These are phyloP conservation scores for Sebastiscus tertius DNA, from an alignment of 2,797 vertebrate species.

Conservation along the genomic window DNA sequence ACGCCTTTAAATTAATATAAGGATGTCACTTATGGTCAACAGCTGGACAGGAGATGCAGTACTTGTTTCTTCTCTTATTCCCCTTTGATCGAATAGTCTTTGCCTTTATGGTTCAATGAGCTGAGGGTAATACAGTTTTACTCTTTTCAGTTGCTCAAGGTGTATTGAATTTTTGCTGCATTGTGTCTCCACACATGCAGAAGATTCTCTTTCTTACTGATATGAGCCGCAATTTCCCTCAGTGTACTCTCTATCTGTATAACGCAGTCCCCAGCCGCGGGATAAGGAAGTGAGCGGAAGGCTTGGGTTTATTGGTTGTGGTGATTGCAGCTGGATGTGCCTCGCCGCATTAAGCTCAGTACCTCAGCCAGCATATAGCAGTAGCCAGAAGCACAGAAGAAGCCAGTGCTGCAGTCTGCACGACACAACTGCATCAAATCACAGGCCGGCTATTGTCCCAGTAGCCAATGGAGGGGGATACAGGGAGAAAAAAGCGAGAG, in stretches of 20 bases:
- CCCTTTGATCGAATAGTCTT: slow-evolving; percentile 23
- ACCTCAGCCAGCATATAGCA: slow-evolving; percentile 62
- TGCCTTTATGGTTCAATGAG: slow-evolving; percentile 22
- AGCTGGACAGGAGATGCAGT: slow-evolving; percentile 20
- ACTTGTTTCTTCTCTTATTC: background rate
- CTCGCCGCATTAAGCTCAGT: slow-evolving; percentile 72
- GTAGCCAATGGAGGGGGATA: slow-evolving; percentile 32
- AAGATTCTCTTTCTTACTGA: slow-evolving; percentile 4
- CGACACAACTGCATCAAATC: slow-evolving; percentile 71
- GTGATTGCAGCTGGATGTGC: slow-evolving; percentile 73
- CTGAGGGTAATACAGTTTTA: slow-evolving; percentile 11
- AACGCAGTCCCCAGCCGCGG: slow-evolving; percentile 10
- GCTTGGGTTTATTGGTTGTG: slow-evolving; percentile 61
- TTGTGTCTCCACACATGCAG: slow-evolving; percentile 27
- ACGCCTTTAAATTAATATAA: slow-evolving; percentile 44
- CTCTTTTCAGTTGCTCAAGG: slow-evolving; percentile 16
- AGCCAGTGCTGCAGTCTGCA: slow-evolving; percentile 75
- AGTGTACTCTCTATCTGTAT: slow-evolving; percentile 11
- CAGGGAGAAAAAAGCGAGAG: background rate
- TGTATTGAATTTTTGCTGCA: slow-evolving; percentile 41
- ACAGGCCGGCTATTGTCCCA: slow-evolving; percentile 62
- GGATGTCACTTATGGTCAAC: slow-evolving; percentile 49
- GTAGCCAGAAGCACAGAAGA: slow-evolving; percentile 63
- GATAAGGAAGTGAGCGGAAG: slow-evolving; percentile 31
- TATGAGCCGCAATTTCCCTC: background rate